Evolutionary conservation across 1,140 invertebrate species (phyloP), one percentile per base, ranked within the genome.

Genomic region (Phocides pigmalion): DNA sequence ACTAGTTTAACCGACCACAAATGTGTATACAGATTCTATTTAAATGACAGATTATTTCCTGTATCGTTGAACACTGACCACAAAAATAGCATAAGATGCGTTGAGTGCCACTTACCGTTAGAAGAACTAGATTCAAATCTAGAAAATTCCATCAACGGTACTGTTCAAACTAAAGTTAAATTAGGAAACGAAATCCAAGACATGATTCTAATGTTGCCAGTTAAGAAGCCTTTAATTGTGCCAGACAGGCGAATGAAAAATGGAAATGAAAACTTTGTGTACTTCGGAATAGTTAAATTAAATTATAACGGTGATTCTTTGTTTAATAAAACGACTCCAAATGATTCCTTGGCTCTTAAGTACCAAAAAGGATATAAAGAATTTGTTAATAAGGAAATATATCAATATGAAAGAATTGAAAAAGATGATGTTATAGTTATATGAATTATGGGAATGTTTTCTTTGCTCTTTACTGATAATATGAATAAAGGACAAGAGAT

Each of bases 21-120:
- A 79, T 91, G 89, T 50, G 51, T 81, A 1, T 89, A 91, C 22
- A 81, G 87, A 67, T 91, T 89, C 54, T 89, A 89, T 78, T 74
- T 91, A 32, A 91, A 91, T 44, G 84, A 91, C 4, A 66, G 87
- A 35, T 58, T 89, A 46, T 89, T 89, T 58, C 89, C 89, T 14
- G 78, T 83, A 15, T 82, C 89, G 9, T 17, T 89, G 9, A 78
- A 79, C 25, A 72, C 68, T 19, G 87, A 91, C 42, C 69, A 82
- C 63, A 67, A 82, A 35, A 68, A 84, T 5, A 79, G 69, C 25
- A 76, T 86, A 4, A 70, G 89, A 47, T 91, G 87, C 54, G 74
- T 81, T 4, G 82, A 89, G 59, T 91, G 89, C 41, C 75, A 82
- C 39, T 62, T 91, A 35, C 89, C 89, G 0, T 62, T 88, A 59